Conservation (phyloP, 1,140 invertebrate species). For the Mizuhopecten yessoensis region DNA sequence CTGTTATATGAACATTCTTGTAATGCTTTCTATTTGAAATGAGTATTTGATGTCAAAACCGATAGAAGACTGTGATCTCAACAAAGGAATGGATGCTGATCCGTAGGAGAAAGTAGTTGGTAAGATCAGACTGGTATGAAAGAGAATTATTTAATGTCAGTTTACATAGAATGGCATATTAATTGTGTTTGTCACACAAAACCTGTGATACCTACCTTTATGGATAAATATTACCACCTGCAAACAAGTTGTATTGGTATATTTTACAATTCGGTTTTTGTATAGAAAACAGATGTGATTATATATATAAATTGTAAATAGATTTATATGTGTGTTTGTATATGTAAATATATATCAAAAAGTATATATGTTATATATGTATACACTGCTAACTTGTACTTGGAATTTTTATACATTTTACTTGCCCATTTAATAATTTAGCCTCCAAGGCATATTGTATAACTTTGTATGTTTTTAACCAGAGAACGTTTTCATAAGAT, state of each 20-base stretch:
- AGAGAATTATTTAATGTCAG: too few species aligned
- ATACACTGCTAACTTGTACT: background rate
- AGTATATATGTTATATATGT: background rate
- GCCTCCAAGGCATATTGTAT: background rate
- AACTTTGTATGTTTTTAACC: background rate
- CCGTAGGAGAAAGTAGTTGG: too few species aligned
- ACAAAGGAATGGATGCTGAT: too few species aligned
- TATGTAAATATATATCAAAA: background rate
- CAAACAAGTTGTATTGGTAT: background rate
- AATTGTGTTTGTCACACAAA: background rate
- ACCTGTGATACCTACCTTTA: background rate
- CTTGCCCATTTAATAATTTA: too few species aligned
- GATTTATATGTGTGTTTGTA: background rate
- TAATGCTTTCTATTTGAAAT: too few species aligned
- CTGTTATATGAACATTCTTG: too few species aligned
- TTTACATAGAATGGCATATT: background rate
- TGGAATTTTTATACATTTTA: conserved; percentile 9
- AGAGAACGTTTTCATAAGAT: background rate
- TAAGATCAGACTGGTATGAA: too few species aligned
- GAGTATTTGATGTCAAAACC: too few species aligned
- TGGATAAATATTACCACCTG: background rate
- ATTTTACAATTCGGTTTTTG: background rate
- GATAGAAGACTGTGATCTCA: too few species aligned
- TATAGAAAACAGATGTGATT: too few species aligned
- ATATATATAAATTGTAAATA: background rate